A percentile compares a stretch with the other conserved stretches of the same genome.
Conservation (phyloP, 2,113 vertebrate species). For the Sander vitreus region DNA sequence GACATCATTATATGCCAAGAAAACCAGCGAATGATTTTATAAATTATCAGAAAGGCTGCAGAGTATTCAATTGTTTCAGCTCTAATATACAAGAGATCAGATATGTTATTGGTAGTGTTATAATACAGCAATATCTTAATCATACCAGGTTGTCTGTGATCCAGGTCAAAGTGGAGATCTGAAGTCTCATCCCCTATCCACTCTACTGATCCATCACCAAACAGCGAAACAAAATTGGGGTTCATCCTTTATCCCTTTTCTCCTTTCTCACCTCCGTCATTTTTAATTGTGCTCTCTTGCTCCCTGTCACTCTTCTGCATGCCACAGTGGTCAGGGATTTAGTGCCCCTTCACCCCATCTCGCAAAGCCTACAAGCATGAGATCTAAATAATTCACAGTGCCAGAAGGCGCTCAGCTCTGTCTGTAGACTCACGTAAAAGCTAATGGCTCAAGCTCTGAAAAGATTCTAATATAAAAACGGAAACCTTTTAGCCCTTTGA, state of each 20-base stretch:
- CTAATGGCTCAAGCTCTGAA: slow-evolving; percentile 46
- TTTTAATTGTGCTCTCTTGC: slow-evolving; percentile 15
- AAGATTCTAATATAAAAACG: slow-evolving; percentile 20
- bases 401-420: slow-evolving; percentile 52
- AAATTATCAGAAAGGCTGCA: not conserved
- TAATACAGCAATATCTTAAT: not conserved
- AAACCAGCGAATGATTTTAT: not conserved
- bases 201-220: slow-evolving; percentile 10
- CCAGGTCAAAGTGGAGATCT: not conserved
- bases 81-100: not conserved
- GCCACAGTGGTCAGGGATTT: slow-evolving; percentile 56
- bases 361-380: slow-evolving; percentile 57
- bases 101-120: not conserved
- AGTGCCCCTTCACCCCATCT: slow-evolving; percentile 52
- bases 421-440: slow-evolving; percentile 39
- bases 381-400: slow-evolving; percentile 71
- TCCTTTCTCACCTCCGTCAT: slow-evolving; percentile 15
- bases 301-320: slow-evolving; percentile 25
- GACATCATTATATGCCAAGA: not conserved
- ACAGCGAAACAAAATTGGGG: not conserved
- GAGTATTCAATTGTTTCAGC: not conserved
- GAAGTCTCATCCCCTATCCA: not conserved
- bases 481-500: slow-evolving; percentile 38
- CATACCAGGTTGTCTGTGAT: not conserved
- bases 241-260: slow-evolving; percentile 16